phyloP scores from a whole-genome alignment of 2,888 invertebrate species.

The Lottia scabra region DNA sequence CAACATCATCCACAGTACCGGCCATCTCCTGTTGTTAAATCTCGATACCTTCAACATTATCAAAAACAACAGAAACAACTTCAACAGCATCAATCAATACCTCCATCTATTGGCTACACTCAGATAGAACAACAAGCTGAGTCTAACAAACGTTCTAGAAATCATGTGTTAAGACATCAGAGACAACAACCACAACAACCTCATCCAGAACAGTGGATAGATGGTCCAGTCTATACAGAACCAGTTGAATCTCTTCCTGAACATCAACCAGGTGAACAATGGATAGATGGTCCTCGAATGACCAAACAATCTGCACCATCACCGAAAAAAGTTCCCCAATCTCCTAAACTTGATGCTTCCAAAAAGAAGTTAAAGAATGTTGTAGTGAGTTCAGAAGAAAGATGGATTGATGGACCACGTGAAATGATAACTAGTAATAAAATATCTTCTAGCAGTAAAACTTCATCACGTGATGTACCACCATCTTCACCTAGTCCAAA shows the following conservation, averaged over 20 bases:
- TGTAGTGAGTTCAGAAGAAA: conserved; percentile 73
- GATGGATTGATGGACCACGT: conserved; percentile 67
- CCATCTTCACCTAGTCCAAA: conserved; percentile 21
- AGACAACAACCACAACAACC: neutral
- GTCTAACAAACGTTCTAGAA: neutral
- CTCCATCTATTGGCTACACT: neutral
- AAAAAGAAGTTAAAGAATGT: neutral
- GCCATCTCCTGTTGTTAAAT: too few species aligned
- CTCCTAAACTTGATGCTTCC: neutral
- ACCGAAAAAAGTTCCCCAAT: neutral
- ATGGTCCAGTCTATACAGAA: neutral
- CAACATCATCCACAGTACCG: conserved; percentile 11
- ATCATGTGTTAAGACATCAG: neutral
- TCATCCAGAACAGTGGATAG: neutral
- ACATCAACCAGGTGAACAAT: conserved; percentile 77
- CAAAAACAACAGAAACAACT: neutral
- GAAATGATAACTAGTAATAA: conserved; percentile 50
- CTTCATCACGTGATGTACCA: conserved; percentile 16
- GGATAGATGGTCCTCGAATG: conserved; percentile 96
- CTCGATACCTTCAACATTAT: neutral
- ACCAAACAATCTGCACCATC: conserved; percentile 20
- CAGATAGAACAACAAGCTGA: neutral
- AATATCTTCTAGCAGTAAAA: conserved; percentile 20
- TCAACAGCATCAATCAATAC: neutral
- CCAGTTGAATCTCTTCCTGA: conserved; percentile 27